Conservation (phyloP, 2,797 vertebrate species). For the Poeciliopsis gracilis region DNA sequence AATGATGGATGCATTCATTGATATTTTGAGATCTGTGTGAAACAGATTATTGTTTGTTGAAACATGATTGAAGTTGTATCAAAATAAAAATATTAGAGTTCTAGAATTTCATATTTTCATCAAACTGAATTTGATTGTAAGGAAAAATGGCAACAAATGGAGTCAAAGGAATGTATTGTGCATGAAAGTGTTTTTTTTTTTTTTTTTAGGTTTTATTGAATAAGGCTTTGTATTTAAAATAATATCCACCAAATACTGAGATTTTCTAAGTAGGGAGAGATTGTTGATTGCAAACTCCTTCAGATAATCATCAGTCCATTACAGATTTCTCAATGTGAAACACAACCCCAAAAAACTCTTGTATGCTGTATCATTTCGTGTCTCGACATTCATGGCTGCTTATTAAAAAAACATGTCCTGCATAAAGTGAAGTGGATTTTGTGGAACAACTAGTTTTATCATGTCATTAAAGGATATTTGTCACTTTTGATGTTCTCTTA, state of each 20-base stretch:
- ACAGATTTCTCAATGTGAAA: not conserved
- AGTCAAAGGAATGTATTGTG: not conserved
- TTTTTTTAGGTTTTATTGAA: not conserved
- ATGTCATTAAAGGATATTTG: not conserved
- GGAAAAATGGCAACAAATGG: not conserved
- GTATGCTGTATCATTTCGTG: not conserved
- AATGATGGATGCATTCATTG: not conserved
- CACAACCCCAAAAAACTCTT: not conserved
- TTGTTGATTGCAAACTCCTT: not conserved
- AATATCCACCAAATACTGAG: not conserved
- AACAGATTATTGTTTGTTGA: not conserved
- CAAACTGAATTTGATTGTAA: not conserved
- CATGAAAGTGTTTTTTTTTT: not conserved
- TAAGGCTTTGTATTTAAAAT: not conserved
- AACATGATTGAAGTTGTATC: not conserved
- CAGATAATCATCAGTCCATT: not conserved
- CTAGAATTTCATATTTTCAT: not conserved
- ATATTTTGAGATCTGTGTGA: slow-evolving; percentile 15
- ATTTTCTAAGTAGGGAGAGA: not conserved
- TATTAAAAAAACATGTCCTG: not conserved
- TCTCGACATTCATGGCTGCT: not conserved
- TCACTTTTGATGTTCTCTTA: not conserved
- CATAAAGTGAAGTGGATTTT: not conserved
- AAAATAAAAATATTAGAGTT: not conserved
- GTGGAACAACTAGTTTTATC: not conserved